Conservation (phyloP, 1,140 invertebrate species). For the Oncopeltus fasciatus region DNA sequence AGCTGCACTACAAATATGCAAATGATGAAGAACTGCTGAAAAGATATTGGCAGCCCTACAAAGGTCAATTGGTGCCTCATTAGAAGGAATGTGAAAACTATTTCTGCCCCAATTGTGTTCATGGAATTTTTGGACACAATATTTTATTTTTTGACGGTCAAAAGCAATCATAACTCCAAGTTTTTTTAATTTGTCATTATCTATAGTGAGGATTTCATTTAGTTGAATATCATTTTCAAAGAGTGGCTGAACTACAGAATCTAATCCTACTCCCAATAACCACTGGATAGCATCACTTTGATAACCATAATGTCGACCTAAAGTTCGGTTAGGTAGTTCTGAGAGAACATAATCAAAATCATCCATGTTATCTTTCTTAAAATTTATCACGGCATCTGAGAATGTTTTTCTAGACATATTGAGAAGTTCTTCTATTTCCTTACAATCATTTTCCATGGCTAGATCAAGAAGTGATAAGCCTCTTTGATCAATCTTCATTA, state of each 20-base stretch:
- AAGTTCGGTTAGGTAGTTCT: conserved; percentile 27
- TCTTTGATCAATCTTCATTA: conserved; percentile 29
- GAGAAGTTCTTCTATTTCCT: conserved; percentile 31
- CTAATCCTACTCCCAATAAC: conserved; percentile 28
- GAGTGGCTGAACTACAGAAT: conserved; percentile 29
- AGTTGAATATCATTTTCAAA: conserved; percentile 29
- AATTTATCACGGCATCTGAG: not conserved
- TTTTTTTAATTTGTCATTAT: conserved; percentile 14
- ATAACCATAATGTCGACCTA: conserved; percentile 27
- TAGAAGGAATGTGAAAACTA: conserved; percentile 2
- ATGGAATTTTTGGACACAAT: conserved; percentile 17
- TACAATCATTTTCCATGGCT: conserved; percentile 30
- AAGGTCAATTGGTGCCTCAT: conserved; percentile 5
- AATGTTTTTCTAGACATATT: conserved; percentile 23
- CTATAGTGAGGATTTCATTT: conserved; percentile 30
- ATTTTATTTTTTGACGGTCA: conserved; percentile 14
- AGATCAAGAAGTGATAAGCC: conserved; percentile 32
- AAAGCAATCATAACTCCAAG: conserved; percentile 14
- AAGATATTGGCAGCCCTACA: conserved; percentile 3
- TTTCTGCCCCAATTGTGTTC: conserved; percentile 13
- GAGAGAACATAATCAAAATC: conserved; percentile 29
- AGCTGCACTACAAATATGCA: conserved; percentile 12
- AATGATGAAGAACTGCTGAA: conserved; percentile 11
- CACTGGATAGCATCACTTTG: conserved; percentile 31
- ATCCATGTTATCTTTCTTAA: conserved; percentile 16